phyloP scores from a whole-genome alignment of 2,797 vertebrate species.

The Caiman crocodilus region DNA sequence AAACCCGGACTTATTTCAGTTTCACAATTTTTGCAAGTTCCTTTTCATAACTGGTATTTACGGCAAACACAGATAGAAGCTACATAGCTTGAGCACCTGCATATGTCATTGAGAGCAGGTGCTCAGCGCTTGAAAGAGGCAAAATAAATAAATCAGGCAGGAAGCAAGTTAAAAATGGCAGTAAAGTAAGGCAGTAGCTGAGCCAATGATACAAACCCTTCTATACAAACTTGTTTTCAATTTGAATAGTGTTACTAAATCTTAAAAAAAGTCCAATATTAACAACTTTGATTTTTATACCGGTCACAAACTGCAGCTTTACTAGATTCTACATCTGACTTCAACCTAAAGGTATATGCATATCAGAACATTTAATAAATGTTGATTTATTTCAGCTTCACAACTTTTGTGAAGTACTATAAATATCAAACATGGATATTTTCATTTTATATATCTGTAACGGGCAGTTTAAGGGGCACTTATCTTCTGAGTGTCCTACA shows the following conservation, averaged over 20 bases:
- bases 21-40: not conserved
- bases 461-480: too few relatives aligned
- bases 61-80: too few relatives aligned
- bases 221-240: not conserved
- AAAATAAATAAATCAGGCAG: not conserved
- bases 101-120: not conserved
- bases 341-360: rapidly evolving
- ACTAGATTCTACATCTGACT: not conserved
- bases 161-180: not conserved
- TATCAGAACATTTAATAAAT: not conserved
- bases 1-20: not conserved
- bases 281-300: not conserved
- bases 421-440: too few relatives aligned
- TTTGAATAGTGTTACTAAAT: too few relatives aligned
- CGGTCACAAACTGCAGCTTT: not conserved
- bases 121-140: not conserved
- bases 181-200: not conserved
- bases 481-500: too few relatives aligned
- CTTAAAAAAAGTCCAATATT: not conserved
- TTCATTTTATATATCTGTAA: too few relatives aligned
- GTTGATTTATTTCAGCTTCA: too few relatives aligned
- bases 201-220: not conserved
- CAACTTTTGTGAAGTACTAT: too few relatives aligned
- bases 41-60: not conserved
- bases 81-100: too few relatives aligned